Evolutionary conservation across 2,888 invertebrate genomes (phyloP), one percentile per base, ranked within the genome.

Genomic region (Polietes domitor): DNA sequence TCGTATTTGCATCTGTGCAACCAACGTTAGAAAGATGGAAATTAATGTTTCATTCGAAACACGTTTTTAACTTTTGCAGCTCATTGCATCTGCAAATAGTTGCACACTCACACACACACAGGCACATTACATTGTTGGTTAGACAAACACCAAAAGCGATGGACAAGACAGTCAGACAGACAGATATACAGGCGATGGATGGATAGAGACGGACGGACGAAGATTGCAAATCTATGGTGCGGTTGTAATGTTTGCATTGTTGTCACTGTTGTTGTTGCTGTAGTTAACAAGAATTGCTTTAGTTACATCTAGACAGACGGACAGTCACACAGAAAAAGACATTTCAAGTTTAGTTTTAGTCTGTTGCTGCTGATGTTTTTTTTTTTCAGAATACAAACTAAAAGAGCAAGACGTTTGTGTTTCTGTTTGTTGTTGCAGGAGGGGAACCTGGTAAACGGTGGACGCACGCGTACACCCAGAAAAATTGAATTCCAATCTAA

Each of bases 11-110:
- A n/a, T n/a, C n/a, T n/a, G n/a, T n/a, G n/a, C 50, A 68, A 61
- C 58, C 58, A 19, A 77, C 76, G 43, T 77, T 72, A 77, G 77
- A 77, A 77, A 80, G 71, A 74, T 83, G 80, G 58, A 81, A 84
- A 84, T 73, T 77, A 73, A 81, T 81, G 81, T 84, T 81, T 84
- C 81, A 84, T 84, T 76, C 81, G 10, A 78, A 84, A 84, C 84
- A 84, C 84, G 84, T 84, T 81, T 68, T 61, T 72, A 78, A 81
- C 78, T 84, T 78, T 76, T 81, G 55, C 80, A 84, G 80, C 75
- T 81, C 83, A 80, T 84, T 84, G 72, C 78, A 78, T 80, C 72
- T 84, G 75, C 81, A 78, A 76, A 78, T 78, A 84, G 43, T 41
- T 55, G 21, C 19, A 68, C 68, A 77, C 63, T 58, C 19, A 1